Base-by-base conservation (phyloP, 2,113 vertebrate genomes). In the Phodopus roborovskii region DNA sequence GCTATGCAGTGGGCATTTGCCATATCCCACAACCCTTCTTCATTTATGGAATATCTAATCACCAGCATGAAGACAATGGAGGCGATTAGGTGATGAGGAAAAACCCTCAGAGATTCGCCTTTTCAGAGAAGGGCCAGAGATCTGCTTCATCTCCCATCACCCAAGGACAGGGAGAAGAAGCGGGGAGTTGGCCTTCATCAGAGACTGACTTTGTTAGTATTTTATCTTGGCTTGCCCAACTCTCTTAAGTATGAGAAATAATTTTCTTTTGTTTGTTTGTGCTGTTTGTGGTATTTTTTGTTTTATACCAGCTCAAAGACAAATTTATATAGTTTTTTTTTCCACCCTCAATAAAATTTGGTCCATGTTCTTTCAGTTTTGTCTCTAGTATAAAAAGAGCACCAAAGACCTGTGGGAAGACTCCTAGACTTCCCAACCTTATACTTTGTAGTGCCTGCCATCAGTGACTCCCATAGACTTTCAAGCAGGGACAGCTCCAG, bases 381-480 rank as follows among this genome's bases (percentile, higher is more conserved):
- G 7, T 85, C 64, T 92, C 95, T 60, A 85, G 66, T 91, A 68
- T 86, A n/a, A 84, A 74, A 87, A 78, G 22, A 94, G 0, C 84
- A 88, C n/a, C 11, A 93, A 36, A 20, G 62, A 84, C 16, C 24
- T 73, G 9, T 45, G 30, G 86, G 39, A 84, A 88, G 81, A 92
- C 39, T 85, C 2, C 93, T 90, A 73, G 16, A n/a, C 70, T n/a
- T 71, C 70, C 70, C 9, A 88, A 70, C 68, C 15, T 88, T 86
- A 75, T 19, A 78, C 75, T 94, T 96, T 30, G 48, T 91, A 82
- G 70, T 82, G 70, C 78, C 17, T 92, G n/a, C 96, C 81, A 85
- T 88, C n/a, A 89, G 66, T 58, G 22, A 70, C 95, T 90, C 24
- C 60, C 45, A 70, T 9, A 94, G 24, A 83, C 56, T 91, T 87